phyloP scores from a whole-genome alignment of 2,113 vertebrate genomes.

The Plecotus auritus region DNA sequence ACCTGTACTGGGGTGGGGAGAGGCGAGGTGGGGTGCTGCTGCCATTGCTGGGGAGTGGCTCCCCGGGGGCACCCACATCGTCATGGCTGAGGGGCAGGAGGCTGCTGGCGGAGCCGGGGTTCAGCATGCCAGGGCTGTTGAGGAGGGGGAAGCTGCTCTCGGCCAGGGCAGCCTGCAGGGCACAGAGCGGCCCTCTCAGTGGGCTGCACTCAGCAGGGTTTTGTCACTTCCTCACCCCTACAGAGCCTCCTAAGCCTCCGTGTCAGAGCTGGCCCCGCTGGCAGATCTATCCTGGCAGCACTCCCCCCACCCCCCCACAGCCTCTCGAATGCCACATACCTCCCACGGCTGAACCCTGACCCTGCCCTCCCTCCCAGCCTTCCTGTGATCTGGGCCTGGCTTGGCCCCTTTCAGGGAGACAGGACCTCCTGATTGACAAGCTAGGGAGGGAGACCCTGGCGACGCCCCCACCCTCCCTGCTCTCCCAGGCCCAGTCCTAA shows the following conservation, averaged over 20 bases:
- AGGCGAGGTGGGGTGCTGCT: slow-evolving; percentile 96
- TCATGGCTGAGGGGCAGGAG: slow-evolving; percentile 96
- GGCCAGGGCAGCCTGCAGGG: slow-evolving; percentile 86
- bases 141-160: slow-evolving; percentile 97
- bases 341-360: background rate
- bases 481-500: background rate
- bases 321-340: background rate
- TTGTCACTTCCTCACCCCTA: background rate
- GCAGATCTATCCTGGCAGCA: background rate
- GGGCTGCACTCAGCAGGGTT: too few species aligned
- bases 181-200: background rate
- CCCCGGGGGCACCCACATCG: slow-evolving; percentile 95
- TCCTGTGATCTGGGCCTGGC: background rate
- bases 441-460: rapidly evolving
- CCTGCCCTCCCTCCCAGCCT: background rate
- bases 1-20: slow-evolving; percentile 98
- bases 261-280: rapidly evolving
- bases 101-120: slow-evolving; percentile 90
- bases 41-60: slow-evolving; percentile 97
- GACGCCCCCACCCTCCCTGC: background rate
- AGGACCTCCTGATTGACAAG: background rate
- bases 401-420: background rate
- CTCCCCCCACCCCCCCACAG: too few species aligned
- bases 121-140: slow-evolving; percentile 92
- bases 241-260: background rate